These are phyloP conservation scores for Muntiacus reevesi DNA, from an alignment of 2,113 vertebrate genomes.

Conservation along the genomic window DNA sequence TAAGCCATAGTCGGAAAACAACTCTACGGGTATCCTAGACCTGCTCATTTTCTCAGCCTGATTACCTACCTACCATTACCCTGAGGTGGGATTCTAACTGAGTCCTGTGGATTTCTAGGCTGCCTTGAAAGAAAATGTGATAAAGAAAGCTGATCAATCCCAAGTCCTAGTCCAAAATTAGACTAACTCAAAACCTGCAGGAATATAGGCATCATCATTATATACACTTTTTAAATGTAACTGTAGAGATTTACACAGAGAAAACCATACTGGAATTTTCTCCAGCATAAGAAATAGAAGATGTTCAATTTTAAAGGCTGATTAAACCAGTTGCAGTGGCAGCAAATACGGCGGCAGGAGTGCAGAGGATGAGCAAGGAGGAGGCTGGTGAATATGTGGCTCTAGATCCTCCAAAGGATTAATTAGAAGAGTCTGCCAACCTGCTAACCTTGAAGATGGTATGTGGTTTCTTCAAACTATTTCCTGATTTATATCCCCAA, in stretches of 20 bases:
- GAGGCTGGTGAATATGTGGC: background rate
- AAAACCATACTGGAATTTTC: background rate
- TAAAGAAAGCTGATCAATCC: background rate
- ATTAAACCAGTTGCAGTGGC: background rate
- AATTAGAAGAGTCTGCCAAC: background rate
- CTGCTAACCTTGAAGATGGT: background rate
- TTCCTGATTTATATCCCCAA: background rate
- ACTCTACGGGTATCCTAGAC: background rate
- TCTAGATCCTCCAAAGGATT: background rate
- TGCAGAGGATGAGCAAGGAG: background rate
- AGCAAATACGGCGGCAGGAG: background rate
- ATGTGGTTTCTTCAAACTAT: background rate
- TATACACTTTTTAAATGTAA: background rate
- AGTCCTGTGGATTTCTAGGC: background rate
- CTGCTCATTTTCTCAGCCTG: background rate
- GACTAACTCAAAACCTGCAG: background rate
- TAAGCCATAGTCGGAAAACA: background rate
- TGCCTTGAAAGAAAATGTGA: background rate
- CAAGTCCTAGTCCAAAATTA: background rate
- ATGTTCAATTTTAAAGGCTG: background rate
- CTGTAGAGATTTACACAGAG: background rate
- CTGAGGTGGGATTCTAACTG: background rate
- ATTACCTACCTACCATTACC: background rate
- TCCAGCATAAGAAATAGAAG: background rate
- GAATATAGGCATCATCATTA: background rate